Evolutionary conservation across 2,113 vertebrate species (phyloP), one percentile per base, ranked within the genome.

Genomic region (Ammodytes dubius): DNA sequence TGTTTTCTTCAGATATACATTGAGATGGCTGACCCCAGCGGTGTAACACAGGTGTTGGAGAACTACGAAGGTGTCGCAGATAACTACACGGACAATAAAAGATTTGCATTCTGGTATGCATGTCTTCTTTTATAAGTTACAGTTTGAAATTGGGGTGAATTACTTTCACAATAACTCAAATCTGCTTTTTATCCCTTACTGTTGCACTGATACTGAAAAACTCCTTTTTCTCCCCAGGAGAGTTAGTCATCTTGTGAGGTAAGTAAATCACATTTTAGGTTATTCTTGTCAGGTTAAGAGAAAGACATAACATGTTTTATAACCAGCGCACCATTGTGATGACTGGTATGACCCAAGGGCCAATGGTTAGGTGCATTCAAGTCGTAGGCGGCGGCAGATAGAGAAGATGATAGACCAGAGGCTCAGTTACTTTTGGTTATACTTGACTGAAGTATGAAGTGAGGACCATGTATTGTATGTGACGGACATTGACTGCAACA

Each of bases 51-150:
- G 2, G 82, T 80, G 42, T 0, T 82, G 58, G 37, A 82, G 7
- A 64, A 57, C n/a, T 47, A 6, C 40, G 54, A 71, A 4, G 4
- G 12, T 5, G 45, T 43, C 6, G 10, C 1, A 35, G 6, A 2
- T 0, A 13, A 5, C 3, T 5, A 0, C 11, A 0, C 0, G 0
- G 49, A 8, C 2, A 19, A 13, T 1, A 0, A 1, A 0, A 0
- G 27, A 27, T 27, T 27, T 2, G 2, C 1, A 0, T 4, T 1
- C 14, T 56, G 54, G 82, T 81, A 57, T 7, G 56, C 2, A 27
- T 64, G 3, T 50, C 17, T 63, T 4, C 43, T 27, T 14, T 45
- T 12, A 0, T 54, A 19, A 64, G 17, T 14, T 19, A 6, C 27
- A 3, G 15, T 7, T 15, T 63, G 7, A 15, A 43, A 12, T 46